phyloP scores from a whole-genome alignment of 2,797 vertebrate genomes.

The Carapus acus region DNA sequence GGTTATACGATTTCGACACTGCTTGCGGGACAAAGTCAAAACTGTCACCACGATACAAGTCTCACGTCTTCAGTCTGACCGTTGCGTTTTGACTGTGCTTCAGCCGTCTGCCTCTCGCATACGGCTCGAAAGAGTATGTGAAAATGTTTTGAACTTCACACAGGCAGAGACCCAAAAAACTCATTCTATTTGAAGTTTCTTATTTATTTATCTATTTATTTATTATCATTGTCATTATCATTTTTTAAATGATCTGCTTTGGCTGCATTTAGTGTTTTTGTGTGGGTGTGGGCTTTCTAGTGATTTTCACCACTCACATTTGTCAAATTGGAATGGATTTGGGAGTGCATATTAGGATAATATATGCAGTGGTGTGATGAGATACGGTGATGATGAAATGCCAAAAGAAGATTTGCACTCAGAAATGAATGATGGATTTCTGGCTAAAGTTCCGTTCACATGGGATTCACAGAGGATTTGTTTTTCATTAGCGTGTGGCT shows the following conservation, averaged over 20 bases:
- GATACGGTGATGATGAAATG: slow-evolving; percentile 28
- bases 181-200: not conserved
- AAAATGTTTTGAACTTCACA: slow-evolving; percentile 11
- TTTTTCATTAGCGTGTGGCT: slow-evolving; percentile 46
- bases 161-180: not conserved
- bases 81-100: slow-evolving; percentile 36
- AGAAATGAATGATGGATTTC: slow-evolving; percentile 32
- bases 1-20: too few relatives aligned
- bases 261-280: not conserved
- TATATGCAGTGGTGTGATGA: slow-evolving; percentile 27
- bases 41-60: slow-evolving; percentile 42
- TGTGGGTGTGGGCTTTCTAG: slow-evolving; percentile 3
- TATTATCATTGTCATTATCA: too few relatives aligned
- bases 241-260: slow-evolving; percentile 10
- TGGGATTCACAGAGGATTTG: slow-evolving; percentile 42
- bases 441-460: slow-evolving; percentile 25
- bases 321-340: slow-evolving; percentile 26
- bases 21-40: slow-evolving; percentile 23
- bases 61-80: slow-evolving; percentile 44
- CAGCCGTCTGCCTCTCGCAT: slow-evolving; percentile 26
- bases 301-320: not conserved
- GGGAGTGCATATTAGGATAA: slow-evolving; percentile 10
- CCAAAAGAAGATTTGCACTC: slow-evolving; percentile 38
- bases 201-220: slow-evolving; percentile 9
- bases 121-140: slow-evolving; percentile 1